These are phyloP conservation scores for Poeciliopsis gracilis DNA, from an alignment of 2,797 vertebrate species.

Conservation along the genomic window DNA sequence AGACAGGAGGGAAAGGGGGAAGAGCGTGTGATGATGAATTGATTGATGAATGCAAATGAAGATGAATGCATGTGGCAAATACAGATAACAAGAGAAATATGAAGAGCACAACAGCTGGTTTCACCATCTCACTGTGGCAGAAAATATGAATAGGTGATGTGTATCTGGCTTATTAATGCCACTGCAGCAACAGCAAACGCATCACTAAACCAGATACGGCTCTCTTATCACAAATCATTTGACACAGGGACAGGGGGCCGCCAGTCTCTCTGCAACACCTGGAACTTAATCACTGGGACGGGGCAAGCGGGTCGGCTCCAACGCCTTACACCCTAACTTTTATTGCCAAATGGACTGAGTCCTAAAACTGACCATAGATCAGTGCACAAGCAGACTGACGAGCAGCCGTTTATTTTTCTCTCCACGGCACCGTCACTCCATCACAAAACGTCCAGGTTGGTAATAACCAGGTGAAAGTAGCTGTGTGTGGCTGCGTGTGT, in stretches of 20 bases:
- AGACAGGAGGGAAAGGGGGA: constrained; percentile 47
- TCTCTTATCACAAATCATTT: constrained; percentile 53
- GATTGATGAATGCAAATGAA: constrained; percentile 81
- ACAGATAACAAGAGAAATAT: constrained; percentile 73
- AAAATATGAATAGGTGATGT: constrained; percentile 69
- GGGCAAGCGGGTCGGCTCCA: constrained; percentile 48
- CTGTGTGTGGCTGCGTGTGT: neutral
- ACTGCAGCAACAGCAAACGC: constrained; percentile 46
- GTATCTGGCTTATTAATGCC: constrained; percentile 71
- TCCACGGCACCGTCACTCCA: constrained; percentile 20
- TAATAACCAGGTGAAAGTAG: constrained; percentile 15
- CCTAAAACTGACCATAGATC: constrained; percentile 51
- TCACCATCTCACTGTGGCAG: constrained; percentile 49
- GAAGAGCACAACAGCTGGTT: constrained; percentile 54
- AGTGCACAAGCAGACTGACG: constrained; percentile 28
- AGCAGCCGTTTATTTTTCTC: constrained; percentile 43
- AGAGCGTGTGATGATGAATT: constrained; percentile 69
- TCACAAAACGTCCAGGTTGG: constrained; percentile 23
- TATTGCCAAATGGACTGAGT: constrained; percentile 50
- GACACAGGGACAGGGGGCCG: constrained; percentile 37
- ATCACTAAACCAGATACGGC: constrained; percentile 63
- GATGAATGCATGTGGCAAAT: constrained; percentile 73
- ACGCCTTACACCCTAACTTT: constrained; percentile 45
- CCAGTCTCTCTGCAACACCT: constrained; percentile 52
- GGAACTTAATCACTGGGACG: constrained; percentile 48